These are phyloP conservation scores for Heliconius congener DNA, from an alignment of 1,140 invertebrate genomes.

Conservation along the genomic window DNA sequence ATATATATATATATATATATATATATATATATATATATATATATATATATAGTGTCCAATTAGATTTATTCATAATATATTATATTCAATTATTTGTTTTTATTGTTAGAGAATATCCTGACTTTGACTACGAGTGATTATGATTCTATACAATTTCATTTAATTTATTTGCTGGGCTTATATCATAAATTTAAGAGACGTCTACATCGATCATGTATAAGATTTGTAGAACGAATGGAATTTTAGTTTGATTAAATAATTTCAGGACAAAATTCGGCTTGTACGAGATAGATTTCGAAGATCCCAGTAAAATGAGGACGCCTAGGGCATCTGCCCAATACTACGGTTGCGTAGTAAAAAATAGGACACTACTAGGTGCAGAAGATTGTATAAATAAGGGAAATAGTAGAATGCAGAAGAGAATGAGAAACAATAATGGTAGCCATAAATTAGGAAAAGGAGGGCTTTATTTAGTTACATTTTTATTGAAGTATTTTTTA, in stretches of 20 bases:
- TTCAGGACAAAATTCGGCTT: conserved; percentile 86
- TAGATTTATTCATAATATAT: too few relatives aligned
- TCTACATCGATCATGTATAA: too few relatives aligned
- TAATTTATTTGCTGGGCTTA: too few relatives aligned
- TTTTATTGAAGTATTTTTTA: background rate
- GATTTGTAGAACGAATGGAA: too few relatives aligned
- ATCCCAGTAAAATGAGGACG: conserved; percentile 82
- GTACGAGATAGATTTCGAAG: conserved; percentile 86
- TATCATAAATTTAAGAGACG: too few relatives aligned
- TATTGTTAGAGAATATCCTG: too few relatives aligned
- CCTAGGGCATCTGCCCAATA: conserved; percentile 84
- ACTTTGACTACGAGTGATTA: too few relatives aligned
- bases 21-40: too few relatives aligned
- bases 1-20: too few relatives aligned
- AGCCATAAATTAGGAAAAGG: background rate
- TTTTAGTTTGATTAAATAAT: conserved; percentile 24
- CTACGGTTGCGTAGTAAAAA: conserved; percentile 42
- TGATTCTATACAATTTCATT: too few relatives aligned
- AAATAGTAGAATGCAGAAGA: background rate
- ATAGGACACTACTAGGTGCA: background rate
- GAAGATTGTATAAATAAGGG: background rate
- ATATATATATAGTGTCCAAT: too few relatives aligned
- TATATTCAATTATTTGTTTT: too few relatives aligned
- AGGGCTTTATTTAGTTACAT: background rate
- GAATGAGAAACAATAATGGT: background rate